Conservation (phyloP, 2,797 vertebrate species). For the Sparus aurata region DNA sequence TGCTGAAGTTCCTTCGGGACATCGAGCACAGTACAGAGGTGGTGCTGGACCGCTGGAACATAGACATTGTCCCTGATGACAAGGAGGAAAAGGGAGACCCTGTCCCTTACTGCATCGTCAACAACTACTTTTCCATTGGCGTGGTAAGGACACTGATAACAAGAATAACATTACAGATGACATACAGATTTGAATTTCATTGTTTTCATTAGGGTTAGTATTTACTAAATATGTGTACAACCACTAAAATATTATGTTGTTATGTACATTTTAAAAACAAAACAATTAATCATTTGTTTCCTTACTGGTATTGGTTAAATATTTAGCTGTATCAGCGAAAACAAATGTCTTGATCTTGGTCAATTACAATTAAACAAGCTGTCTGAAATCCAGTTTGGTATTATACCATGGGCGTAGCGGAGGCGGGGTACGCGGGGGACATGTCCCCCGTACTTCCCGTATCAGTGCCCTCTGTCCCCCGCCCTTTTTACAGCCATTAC, state of each 20-base stretch:
- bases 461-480: no score
- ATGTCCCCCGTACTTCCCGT: no score
- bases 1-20: conserved; percentile 93
- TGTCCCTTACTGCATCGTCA: conserved; percentile 94
- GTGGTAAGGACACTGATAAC: conserved; percentile 88
- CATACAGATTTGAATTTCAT: neutral
- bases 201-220: neutral
- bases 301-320: neutral
- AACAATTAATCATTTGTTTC: no score
- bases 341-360: neutral
- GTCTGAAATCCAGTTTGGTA: neutral
- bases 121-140: conserved; percentile 98
- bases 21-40: conserved; percentile 94
- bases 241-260: neutral
- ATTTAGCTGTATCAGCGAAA: neutral
- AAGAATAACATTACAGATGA: neutral
- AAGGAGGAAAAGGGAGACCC: conserved; percentile 92
- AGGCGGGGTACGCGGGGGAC: no score
- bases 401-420: no score
- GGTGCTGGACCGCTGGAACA: conserved; percentile 95
- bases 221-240: neutral
- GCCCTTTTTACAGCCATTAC: no score
- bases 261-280: neutral
- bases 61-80: conserved; percentile 91
- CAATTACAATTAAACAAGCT: neutral